Base-by-base conservation (phyloP, 2,113 vertebrate genomes). In the Podarcis muralis region DNA sequence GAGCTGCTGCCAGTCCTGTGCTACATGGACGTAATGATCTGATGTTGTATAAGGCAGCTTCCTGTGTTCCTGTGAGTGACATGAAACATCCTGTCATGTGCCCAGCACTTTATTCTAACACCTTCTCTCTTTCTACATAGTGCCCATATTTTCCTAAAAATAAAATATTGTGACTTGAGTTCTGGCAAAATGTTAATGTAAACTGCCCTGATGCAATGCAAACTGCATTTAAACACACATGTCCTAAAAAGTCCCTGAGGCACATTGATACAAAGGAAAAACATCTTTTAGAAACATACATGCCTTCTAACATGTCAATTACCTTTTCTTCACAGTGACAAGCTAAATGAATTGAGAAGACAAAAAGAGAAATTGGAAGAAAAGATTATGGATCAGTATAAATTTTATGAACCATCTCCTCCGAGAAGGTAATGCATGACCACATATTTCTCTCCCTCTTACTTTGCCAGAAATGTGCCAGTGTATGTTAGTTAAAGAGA, bases 301-400 rank as follows among this genome's bases (percentile, higher is more conserved):
- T 43, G n/a, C 5, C 16, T 89, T 90, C 71, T 43, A 48, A 91
- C 48, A 65, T 85, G 1, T 59, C 5, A 25, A 3, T 83, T 89
- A 12, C 84, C 92, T 93, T 91, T 88, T 90, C 1, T 93, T 95
- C 90, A 75, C 95, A 99, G 99, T 94, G 99, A 99, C 97, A 99
- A 99, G 77, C 95, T 99, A 66, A 99, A 99, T 92, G 99, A 99
- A 93, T 96, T 99, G 90, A 98, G 99, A 94, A 97, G 99, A 87
- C 99, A 99, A 94, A 99, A 99, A 91, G 99, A 99, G 95, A 99
- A 99, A 94, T 94, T 99, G 90, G 99, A 99, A 95, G 99, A 99
- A 96, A 99, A 99, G 97, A 99, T 99, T 93, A 99, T 99, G 99
- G 99, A 99, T 96, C 99, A 99, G 85, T 99, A 99, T 93, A 99